Percentiles rank a stretch among this genome's conserved stretches.
Conservation (phyloP, 2,797 vertebrate genomes). For the Cichlasoma orientale region DNA sequence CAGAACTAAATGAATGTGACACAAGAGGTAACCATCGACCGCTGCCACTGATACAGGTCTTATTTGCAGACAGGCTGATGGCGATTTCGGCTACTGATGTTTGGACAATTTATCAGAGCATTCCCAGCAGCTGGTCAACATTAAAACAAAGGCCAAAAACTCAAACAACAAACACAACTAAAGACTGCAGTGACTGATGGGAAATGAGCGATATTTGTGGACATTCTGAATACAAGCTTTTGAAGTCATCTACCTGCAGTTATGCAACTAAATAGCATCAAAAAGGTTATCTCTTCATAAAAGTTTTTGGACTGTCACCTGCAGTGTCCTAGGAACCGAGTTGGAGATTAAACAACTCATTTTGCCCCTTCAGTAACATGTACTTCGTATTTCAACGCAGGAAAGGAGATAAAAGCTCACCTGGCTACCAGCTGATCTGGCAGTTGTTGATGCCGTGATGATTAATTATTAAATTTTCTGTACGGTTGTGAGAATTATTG, state of each 20-base stretch:
- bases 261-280: background rate
- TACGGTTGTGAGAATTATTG: background rate
- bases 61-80: background rate
- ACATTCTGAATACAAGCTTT: background rate
- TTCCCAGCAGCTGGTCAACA: background rate
- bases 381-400: background rate
- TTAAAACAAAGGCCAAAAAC: background rate
- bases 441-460: background rate
- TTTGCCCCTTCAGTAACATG: background rate
- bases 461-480: slow-evolving; percentile 1
- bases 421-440: background rate
- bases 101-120: background rate
- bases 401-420: background rate
- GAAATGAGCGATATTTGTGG: background rate
- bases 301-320: background rate
- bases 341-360: no score
- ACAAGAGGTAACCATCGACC: background rate
- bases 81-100: background rate
- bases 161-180: background rate
- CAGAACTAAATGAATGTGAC: background rate
- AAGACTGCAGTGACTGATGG: background rate
- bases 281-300: no score
- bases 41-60: background rate
- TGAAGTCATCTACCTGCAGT: background rate
- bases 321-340: background rate